Conservation (phyloP, 2,113 vertebrate species). For the Cyphomyrus plagiostoma region DNA sequence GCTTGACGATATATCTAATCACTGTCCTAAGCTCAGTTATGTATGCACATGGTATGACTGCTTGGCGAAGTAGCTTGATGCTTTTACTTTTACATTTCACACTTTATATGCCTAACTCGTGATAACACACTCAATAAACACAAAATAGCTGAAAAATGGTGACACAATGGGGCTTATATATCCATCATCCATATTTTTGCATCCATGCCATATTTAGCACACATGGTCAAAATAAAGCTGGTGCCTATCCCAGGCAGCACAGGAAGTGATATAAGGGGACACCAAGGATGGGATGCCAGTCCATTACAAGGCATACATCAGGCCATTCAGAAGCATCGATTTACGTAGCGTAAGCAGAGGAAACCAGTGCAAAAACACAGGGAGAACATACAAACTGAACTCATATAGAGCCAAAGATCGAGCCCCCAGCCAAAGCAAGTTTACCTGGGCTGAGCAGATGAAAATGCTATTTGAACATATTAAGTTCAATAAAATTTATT, state of each 20-base stretch:
- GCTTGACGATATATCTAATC: background rate
- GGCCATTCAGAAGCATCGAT: background rate
- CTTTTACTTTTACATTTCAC: constrained; percentile 1
- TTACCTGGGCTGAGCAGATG: background rate
- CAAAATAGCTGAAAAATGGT: background rate
- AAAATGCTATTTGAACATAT: background rate
- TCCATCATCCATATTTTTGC: background rate
- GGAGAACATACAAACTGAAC: background rate
- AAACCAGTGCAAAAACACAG: background rate
- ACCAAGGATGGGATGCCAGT: background rate
- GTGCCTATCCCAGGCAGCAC: background rate
- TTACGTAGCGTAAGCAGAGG: background rate
- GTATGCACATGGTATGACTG: background rate
- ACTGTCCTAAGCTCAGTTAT: background rate
- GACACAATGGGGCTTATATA: background rate
- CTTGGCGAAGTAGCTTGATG: background rate
- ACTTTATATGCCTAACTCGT: background rate
- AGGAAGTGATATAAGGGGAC: background rate
- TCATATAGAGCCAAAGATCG: background rate
- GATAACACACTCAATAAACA: background rate
- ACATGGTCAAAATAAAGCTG: background rate
- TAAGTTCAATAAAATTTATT: background rate
- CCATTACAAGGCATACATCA: background rate
- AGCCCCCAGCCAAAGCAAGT: background rate
- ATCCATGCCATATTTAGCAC: background rate